A percentile compares a stretch with the other conserved stretches of the same genome.
These are phyloP conservation scores for Trichogramma evanescens DNA, from an alignment of 2,888 invertebrate genomes.

Conservation along the genomic window DNA sequence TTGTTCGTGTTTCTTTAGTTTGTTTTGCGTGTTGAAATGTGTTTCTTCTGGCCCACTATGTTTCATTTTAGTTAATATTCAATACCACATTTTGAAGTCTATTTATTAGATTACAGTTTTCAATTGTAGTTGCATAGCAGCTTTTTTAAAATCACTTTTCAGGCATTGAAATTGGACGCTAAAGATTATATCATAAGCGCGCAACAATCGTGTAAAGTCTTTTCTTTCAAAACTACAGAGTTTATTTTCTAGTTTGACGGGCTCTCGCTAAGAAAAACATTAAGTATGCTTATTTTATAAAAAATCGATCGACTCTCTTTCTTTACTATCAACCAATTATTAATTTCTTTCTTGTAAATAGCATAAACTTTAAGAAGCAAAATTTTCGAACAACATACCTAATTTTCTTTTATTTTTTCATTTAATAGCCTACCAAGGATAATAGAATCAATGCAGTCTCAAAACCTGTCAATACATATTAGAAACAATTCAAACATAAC, in stretches of 20 bases:
- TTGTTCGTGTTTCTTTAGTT: background rate
- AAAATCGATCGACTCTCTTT: conserved; percentile 18
- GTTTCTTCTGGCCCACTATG: background rate
- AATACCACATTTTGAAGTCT: too few species aligned
- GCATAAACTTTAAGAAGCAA: conserved; percentile 14
- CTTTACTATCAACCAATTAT: conserved; percentile 10
- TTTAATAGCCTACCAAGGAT: conserved; percentile 18
- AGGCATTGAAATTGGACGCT: conserved; percentile 26
- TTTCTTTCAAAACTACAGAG: conserved; percentile 18
- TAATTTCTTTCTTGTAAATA: conserved; percentile 12
- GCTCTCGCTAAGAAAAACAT: conserved; percentile 17
- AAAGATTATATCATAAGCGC: conserved; percentile 9
- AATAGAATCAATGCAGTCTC: conserved; percentile 21
- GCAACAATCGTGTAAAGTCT: conserved; percentile 1
- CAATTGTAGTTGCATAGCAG: too few species aligned
- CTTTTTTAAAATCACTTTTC: conserved; percentile 11
- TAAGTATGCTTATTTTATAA: conserved; percentile 10
- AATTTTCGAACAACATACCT: conserved; percentile 18
- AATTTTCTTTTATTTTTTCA: conserved; percentile 2
- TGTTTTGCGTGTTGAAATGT: conserved; percentile 19
- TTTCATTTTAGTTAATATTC: background rate
- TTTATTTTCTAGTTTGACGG: conserved; percentile 8
- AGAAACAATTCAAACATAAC: conserved; percentile 38
- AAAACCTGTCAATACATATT: conserved; percentile 28
- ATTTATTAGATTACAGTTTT: too few species aligned